A percentile compares a stretch with the other conserved stretches of the same genome.
These are phyloP conservation scores for Phyllostomus hastatus DNA, from an alignment of 2,113 vertebrate species.

Conservation along the genomic window DNA sequence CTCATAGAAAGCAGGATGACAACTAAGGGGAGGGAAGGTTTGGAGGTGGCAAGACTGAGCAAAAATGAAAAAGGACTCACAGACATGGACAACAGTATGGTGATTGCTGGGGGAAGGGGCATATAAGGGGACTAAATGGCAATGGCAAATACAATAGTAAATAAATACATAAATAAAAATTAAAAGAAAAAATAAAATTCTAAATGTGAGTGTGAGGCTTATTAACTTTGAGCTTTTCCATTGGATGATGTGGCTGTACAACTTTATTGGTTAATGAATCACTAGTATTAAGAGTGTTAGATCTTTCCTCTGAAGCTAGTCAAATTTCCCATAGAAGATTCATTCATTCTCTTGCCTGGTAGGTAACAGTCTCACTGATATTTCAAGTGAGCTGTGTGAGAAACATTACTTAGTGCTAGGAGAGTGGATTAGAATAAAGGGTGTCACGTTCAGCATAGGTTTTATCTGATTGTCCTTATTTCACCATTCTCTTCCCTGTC, in stretches of 20 bases:
- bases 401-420: neutral
- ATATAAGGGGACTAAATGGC: neutral
- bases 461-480: neutral
- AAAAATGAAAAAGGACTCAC: too few species aligned
- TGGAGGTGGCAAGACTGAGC: too few species aligned
- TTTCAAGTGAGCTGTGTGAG: neutral
- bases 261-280: neutral
- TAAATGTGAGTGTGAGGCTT: neutral
- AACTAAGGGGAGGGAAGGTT: too few species aligned
- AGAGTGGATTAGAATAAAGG: neutral
- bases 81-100: too few species aligned
- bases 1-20: too few species aligned
- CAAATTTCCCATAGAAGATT: neutral
- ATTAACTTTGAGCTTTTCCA: neutral
- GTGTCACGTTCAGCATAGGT: neutral
- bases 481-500: neutral
- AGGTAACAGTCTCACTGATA: neutral
- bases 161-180: neutral
- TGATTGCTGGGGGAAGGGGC: too few species aligned
- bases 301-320: neutral
- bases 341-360: neutral
- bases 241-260: neutral
- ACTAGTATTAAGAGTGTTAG: neutral
- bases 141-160: neutral
- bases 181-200: neutral